These are phyloP conservation scores for Sylvietta virens DNA, from an alignment of 2,113 vertebrate genomes.

Conservation along the genomic window DNA sequence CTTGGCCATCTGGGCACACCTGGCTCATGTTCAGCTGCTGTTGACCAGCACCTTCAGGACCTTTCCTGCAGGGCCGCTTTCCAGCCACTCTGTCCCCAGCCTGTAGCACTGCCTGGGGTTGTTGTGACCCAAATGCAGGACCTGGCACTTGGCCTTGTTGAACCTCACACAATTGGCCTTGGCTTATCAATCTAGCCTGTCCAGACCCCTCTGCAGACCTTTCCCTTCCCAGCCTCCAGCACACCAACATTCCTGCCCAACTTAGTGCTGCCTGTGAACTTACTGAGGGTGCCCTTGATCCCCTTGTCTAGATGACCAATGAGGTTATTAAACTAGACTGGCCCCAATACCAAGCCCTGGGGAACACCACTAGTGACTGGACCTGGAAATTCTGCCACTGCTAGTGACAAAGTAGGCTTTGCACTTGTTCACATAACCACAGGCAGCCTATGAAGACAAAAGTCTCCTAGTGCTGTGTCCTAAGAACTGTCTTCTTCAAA, in stretches of 20 bases:
- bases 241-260: not conserved
- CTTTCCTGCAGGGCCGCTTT: not conserved
- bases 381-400: not conserved
- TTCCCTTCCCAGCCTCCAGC: not conserved
- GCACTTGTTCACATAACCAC: not conserved
- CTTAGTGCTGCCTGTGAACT: not conserved
- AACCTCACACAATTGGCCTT: rapidly evolving
- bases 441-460: not conserved
- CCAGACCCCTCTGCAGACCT: not conserved
- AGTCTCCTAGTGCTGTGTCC: not conserved
- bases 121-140: not conserved
- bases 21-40: not conserved
- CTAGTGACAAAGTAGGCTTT: not conserved
- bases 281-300: not conserved
- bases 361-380: not conserved
- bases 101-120: not conserved
- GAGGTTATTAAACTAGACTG: not conserved
- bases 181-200: not conserved
- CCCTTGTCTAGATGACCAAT: rapidly evolving
- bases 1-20: not conserved
- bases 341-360: not conserved
- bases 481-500: not conserved
- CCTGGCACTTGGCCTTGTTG: not conserved
- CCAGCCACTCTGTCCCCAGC: not conserved
- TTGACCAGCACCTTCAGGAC: not conserved